Evolutionary conservation across 2,888 invertebrate species (phyloP).

Genomic region (Lasioglossum pauxillum): DNA sequence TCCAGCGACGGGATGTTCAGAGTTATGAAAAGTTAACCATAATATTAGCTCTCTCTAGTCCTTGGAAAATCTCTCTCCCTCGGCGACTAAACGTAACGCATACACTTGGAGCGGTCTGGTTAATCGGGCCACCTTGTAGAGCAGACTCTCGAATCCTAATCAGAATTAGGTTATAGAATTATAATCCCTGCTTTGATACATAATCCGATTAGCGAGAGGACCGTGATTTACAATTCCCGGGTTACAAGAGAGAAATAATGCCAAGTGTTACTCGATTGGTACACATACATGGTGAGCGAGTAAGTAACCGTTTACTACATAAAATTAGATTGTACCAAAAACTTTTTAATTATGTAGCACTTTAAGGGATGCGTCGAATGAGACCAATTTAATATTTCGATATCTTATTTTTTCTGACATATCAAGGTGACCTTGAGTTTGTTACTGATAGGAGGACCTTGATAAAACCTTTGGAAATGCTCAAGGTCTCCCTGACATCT

Average conservation of each 20-base stretch:
- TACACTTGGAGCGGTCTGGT: background rate
- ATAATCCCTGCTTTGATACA: background rate
- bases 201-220: background rate
- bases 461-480: background rate
- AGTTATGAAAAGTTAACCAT: background rate
- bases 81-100: background rate
- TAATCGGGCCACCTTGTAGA: background rate
- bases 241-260: background rate
- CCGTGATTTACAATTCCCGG: background rate
- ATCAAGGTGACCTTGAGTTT: background rate
- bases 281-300: background rate
- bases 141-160: background rate
- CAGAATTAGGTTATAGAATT: constrained; percentile 16
- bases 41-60: background rate
- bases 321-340: background rate
- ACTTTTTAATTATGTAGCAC: background rate
- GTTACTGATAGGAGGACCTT: background rate
- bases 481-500: background rate
- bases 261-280: background rate
- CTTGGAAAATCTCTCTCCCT: background rate
- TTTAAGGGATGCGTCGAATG: too few relatives aligned
- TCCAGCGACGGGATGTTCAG: background rate
- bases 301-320: background rate
- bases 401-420: background rate
- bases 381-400: too few relatives aligned